Percentiles rank a stretch among this genome's conserved stretches.
Conservation (phyloP, 2,888 invertebrate species). For the Villa cingulata region DNA sequence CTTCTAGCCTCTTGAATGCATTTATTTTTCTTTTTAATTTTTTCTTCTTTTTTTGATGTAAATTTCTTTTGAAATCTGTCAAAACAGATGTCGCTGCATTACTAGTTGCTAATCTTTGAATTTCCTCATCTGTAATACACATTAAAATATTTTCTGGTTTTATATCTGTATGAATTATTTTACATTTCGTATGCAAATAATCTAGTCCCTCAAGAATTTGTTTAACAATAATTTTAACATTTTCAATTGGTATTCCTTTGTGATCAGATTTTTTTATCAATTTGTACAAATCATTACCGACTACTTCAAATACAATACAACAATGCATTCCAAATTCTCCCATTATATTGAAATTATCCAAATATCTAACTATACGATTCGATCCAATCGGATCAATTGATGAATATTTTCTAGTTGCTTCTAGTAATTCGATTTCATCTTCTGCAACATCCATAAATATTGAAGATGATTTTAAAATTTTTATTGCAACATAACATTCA, state of each 20-base stretch:
- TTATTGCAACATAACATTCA: constrained; percentile 85
- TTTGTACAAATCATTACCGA: constrained; percentile 89
- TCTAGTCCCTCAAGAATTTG: constrained; percentile 85
- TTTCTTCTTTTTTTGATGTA: too few species aligned
- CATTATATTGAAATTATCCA: constrained; percentile 92
- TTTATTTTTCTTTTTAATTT: too few species aligned
- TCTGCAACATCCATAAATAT: constrained; percentile 95
- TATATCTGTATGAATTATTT: constrained; percentile 46
- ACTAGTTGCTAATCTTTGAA: constrained; percentile 74
- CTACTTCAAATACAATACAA: constrained; percentile 94
- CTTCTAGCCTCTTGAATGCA: too few species aligned
- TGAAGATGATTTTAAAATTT: constrained; percentile 86
- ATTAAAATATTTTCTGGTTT: constrained; percentile 76
- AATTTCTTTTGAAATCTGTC: too few species aligned
- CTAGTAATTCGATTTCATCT: constrained; percentile 90
- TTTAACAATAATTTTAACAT: constrained; percentile 80
- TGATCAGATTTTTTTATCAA: constrained; percentile 91
- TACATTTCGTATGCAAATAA: constrained; percentile 89
- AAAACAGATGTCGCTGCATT: too few species aligned
- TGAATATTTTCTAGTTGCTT: constrained; percentile 82
- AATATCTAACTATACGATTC: constrained; percentile 74
- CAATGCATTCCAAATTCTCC: constrained; percentile 93
- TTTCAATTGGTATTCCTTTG: constrained; percentile 80
- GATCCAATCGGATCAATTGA: constrained; percentile 74
- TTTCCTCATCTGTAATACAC: constrained; percentile 72